phyloP scores from a whole-genome alignment of 2,113 vertebrate genomes.

The Leptocoma aspasia region DNA sequence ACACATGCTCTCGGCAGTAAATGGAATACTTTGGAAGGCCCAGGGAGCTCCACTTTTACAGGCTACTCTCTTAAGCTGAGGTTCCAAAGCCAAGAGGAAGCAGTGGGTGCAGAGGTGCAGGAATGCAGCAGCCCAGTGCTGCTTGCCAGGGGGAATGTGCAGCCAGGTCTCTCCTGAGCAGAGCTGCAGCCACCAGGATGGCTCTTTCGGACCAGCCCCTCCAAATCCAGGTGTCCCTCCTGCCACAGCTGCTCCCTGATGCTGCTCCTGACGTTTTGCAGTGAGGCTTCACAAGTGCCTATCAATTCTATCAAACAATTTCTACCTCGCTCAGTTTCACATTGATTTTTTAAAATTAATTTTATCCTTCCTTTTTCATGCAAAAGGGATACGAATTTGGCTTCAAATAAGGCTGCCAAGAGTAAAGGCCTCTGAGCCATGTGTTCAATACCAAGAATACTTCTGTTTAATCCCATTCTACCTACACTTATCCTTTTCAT shows the following conservation, averaged over 20 bases:
- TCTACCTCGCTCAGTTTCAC: neutral
- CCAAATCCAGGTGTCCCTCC: fast-evolving
- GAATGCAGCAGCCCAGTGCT: fast-evolving
- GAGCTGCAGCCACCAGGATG: neutral
- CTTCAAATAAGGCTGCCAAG: neutral
- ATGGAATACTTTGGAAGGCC: fast-evolving
- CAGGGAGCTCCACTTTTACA: neutral
- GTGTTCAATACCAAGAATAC: neutral
- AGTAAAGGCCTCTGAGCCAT: neutral
- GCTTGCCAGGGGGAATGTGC: neutral
- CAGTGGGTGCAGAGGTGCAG: neutral
- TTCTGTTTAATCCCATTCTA: neutral
- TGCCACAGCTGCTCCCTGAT: neutral
- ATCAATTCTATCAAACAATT: neutral
- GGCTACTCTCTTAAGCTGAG: neutral
- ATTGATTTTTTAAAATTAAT: neutral
- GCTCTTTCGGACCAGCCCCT: fast-evolving
- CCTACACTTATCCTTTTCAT: neutral
- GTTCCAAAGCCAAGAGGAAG: neutral
- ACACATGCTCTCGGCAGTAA: fast-evolving
- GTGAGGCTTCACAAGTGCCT: neutral
- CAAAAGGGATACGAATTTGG: neutral
- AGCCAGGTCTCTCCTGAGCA: neutral
- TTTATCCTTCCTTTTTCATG: neutral
- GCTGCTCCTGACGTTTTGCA: neutral